phyloP scores from a whole-genome alignment of 2,888 invertebrate species.

The Drosophila pegasa region DNA sequence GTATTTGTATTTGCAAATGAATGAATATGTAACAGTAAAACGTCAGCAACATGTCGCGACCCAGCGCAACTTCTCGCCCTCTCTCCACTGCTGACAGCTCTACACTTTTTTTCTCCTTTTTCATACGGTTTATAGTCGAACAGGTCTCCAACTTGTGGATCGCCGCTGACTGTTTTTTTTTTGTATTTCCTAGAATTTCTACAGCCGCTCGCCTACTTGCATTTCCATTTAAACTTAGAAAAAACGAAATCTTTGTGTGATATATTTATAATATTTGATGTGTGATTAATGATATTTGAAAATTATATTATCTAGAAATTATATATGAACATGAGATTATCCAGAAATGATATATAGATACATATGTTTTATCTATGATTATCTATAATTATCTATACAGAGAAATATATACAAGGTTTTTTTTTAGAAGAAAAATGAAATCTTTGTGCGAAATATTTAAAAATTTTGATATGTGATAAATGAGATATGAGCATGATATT shows the following conservation, averaged over 20 bases:
- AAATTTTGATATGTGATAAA: too few relatives aligned
- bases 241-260: constrained; percentile 1
- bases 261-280: too few relatives aligned
- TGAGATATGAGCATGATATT: not conserved
- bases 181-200: constrained; percentile 2
- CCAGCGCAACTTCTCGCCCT: constrained; percentile 1
- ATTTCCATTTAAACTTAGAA: not conserved
- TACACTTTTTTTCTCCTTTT: not conserved
- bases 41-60: constrained; percentile 1
- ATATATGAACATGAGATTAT: not conserved
- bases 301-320: too few relatives aligned
- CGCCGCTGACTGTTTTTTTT: not conserved
- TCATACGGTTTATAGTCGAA: not conserved
- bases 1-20: not conserved
- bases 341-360: not conserved
- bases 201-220: not conserved
- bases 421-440: too few relatives aligned
- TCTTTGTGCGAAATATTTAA: too few relatives aligned
- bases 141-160: constrained; percentile 5
- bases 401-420: too few relatives aligned
- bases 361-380: not conserved
- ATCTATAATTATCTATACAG: too few relatives aligned
- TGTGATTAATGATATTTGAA: too few relatives aligned
- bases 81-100: not conserved
- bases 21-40: constrained; percentile 7